Base-by-base conservation (phyloP, 2,113 vertebrate species). In the Cryptomyrus ogoouensis region DNA sequence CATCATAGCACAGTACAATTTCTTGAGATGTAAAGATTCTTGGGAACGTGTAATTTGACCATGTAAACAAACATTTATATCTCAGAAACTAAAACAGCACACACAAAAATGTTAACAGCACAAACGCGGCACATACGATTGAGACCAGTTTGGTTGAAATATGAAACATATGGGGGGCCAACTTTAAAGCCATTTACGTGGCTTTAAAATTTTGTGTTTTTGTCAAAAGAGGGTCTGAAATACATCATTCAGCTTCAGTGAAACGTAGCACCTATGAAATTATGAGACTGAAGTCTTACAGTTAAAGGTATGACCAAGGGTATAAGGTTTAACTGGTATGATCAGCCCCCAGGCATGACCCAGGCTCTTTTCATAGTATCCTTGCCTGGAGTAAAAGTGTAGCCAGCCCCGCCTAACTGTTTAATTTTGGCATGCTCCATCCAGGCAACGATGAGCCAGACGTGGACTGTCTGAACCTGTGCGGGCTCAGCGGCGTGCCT, bases 391-490 rank as follows among this genome's bases (percentile, higher is more conserved):
- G 13, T 77, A 17, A 19, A 77, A 19, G 35, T 17, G 74, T 77
- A 39, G 74, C 74, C 74, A 17, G 31, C 35, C 74, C 35, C 2
- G 0, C 35, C 35, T 42, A 35, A 77, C 74, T 19, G 35, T 77
- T 77, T n/a, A 47, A n/a, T 47, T 46, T 84, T 47, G 21, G n/a
- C 44, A 84, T 46, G 3, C 9, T 47, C 39, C 44, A 42, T 1
- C 3, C 84, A 99, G 98, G 98, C 50, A 96, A 96, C 2, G 96
- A 98, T 50, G 92, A 95, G 62, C 94, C 94, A 0, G 98, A 99
- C 0, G 94, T 97, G 83, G 93, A 94, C 2, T 98, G 97, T 90
- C 92, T 99, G 92, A 97, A 96, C 92, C 94, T 95, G 90, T 96
- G 94, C 0, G 97, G 97, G 7, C 89, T 98, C 70, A 97, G 98